Evolutionary conservation across 2,113 vertebrate species (phyloP), one percentile per base, ranked within the genome.

Genomic region (Litocranius walleri): DNA sequence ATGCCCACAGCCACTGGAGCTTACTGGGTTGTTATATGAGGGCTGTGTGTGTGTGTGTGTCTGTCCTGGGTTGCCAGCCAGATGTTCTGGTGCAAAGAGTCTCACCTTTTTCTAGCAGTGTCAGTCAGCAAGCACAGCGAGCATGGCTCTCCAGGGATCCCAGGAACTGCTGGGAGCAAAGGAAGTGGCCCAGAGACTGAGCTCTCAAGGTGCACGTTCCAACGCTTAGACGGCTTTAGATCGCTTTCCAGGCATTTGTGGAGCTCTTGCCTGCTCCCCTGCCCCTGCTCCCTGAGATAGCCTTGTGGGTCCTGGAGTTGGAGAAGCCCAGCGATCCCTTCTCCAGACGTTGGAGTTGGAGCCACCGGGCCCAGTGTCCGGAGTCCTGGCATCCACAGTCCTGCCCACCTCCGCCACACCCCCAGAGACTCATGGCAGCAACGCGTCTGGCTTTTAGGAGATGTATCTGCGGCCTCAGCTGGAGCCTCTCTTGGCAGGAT

Each of bases 371-470:
- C n/a, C 50, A 10, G 0, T 50, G 50, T 86, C 80, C 77, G 6
- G 25, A 85, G 57, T 78, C 83, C 82, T 52, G 94, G 52, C 0
- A 2, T 81, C 91, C 0, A 0, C 10, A 87, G 90, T 88, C 87
- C 52, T 59, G 94, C 82, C 87, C 1, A 4, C 67, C 59, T 93
- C 77, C 33, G 25, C 19, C 1, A 56, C 8, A 17, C 81, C 94
- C 71, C 64, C 12, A 52, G 95, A 91, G 78, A 94, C 85, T 48
- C 1, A 6, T 29, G 29, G 15, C 25, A 4, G 30, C 23, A n/a
- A 25, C 43, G 16, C 27, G 48, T 48, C 21, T 54, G 80, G 96
- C 94, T 95, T 96, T 94, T 94, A 91, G 83, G 96, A 61, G 95
- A 95, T 85, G 54, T 27, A 36, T 82, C 64, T 85, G 77, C 52